Base-by-base conservation (phyloP, 2,888 invertebrate genomes). In the Idaea biselata region DNA sequence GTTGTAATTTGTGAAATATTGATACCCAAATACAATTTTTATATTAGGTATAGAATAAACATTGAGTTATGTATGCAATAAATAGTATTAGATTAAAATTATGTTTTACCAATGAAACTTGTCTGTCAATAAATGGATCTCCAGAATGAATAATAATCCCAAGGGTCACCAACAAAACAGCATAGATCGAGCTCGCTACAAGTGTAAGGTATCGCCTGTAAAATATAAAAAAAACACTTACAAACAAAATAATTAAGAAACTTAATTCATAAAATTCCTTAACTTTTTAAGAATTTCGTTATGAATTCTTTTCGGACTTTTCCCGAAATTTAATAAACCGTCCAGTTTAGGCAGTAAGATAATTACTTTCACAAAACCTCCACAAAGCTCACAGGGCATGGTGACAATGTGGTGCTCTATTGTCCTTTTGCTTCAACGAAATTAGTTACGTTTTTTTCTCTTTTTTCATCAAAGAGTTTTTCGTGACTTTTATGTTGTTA, bases 131-230 rank as follows among this genome's bases (percentile, higher is more conserved):
- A 62, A 95, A 88, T 58, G 94, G 86, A 75, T 95, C 95, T 59
- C 93, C 93, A 33, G 95, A 79, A 73, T 95, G 95, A 44, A 96
- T 88, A 3, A 96, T 94, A 7, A 94, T 72, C 33, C 96, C 96
- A 31, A 95, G 81, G 25, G 95, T 95, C 5, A 96, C 93, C 66
- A 96, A 81, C 71, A 95, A 90, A 68, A 96, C 93, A 56, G 95
- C 95, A 75, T 96, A 96, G 74, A 95, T 94, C 66, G 94, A 93
- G 78, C 96, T 95, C 70, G 94, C 81, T 61, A 95, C 93, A 59
- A 93, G 88, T 4, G 94, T 93, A 68, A 95, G 77, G 74, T 94
- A 93, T 75, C 92, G 91, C 70, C 95, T 95, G 89, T 91, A 63
- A 76, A 64, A 74, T 44, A 44, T 44, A 44, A 44, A 44, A 11